Conservation (phyloP, 2,888 invertebrate species). For the Lordiphosa fenestrarum region DNA sequence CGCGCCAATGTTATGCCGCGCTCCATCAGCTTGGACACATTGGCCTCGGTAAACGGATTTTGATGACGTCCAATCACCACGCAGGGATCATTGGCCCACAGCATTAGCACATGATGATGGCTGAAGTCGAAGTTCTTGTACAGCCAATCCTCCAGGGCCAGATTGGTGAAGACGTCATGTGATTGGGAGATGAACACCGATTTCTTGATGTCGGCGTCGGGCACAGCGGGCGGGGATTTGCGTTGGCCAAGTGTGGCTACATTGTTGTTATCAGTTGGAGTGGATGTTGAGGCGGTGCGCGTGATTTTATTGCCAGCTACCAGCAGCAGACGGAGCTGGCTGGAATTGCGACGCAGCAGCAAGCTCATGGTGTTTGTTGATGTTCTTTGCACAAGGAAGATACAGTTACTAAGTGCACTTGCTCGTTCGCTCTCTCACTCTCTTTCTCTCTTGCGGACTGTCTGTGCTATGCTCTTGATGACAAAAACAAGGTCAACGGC, state of each 20-base stretch:
- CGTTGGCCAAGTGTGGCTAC: constrained; percentile 53
- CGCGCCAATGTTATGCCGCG: constrained; percentile 89
- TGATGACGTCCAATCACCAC: constrained; percentile 98
- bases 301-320: constrained; percentile 49
- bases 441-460: not conserved
- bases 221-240: constrained; percentile 43
- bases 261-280: constrained; percentile 23
- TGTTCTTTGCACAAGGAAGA: constrained; percentile 18
- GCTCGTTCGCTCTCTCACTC: constrained; percentile 8
- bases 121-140: constrained; percentile 92
- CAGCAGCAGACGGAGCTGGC: constrained; percentile 60
- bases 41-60: constrained; percentile 97
- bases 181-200: constrained; percentile 96
- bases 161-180: constrained; percentile 93
- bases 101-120: constrained; percentile 90
- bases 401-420: constrained; percentile 36
- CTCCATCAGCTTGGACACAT: constrained; percentile 85
- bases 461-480: not conserved
- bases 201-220: constrained; percentile 85
- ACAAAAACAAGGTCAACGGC: constrained; percentile 34
- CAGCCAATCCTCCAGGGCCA: constrained; percentile 98
- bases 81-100: constrained; percentile 96
- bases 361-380: constrained; percentile 41
- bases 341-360: constrained; percentile 61
- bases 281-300: constrained; percentile 41